These are phyloP conservation scores for Agriopis leucophaearia DNA, from an alignment of 2,888 invertebrate genomes.

Conservation along the genomic window DNA sequence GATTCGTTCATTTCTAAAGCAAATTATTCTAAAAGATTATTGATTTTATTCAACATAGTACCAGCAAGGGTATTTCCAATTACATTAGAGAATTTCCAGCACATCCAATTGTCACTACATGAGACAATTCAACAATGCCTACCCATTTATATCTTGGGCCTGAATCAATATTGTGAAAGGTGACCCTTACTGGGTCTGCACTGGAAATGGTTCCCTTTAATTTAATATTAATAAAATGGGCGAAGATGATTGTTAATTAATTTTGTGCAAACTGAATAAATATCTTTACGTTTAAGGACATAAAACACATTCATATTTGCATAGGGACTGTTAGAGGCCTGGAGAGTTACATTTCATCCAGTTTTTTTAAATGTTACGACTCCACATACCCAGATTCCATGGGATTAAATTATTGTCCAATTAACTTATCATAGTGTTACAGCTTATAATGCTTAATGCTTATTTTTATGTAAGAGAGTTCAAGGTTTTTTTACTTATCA, in stretches of 20 bases:
- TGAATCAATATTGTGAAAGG: constrained; percentile 56
- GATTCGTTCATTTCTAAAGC: background rate
- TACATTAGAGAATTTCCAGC: constrained; percentile 18
- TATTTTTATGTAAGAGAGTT: too few species aligned
- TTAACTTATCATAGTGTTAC: too few species aligned
- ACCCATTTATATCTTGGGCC: constrained; percentile 44
- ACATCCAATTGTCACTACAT: constrained; percentile 27
- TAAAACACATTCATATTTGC: constrained; percentile 3
- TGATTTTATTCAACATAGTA: background rate
- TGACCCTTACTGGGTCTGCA: constrained; percentile 45
- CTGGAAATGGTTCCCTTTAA: constrained; percentile 49
- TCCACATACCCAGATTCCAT: too few species aligned
- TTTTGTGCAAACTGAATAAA: constrained; percentile 3
- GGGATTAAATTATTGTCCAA: too few species aligned
- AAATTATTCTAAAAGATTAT: background rate
- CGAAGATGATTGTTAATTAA: constrained; percentile 18
- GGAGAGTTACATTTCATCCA: too few species aligned
- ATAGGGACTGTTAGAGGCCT: too few species aligned
- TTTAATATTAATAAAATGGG: constrained; percentile 37
- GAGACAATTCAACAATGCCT: constrained; percentile 22
- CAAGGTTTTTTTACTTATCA: too few species aligned
- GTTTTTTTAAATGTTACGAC: too few species aligned
- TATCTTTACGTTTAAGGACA: background rate
- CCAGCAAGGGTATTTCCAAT: constrained; percentile 23
- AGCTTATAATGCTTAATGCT: too few species aligned